Conservation (phyloP, 2,113 vertebrate genomes). For the Pelobates fuscus region DNA sequence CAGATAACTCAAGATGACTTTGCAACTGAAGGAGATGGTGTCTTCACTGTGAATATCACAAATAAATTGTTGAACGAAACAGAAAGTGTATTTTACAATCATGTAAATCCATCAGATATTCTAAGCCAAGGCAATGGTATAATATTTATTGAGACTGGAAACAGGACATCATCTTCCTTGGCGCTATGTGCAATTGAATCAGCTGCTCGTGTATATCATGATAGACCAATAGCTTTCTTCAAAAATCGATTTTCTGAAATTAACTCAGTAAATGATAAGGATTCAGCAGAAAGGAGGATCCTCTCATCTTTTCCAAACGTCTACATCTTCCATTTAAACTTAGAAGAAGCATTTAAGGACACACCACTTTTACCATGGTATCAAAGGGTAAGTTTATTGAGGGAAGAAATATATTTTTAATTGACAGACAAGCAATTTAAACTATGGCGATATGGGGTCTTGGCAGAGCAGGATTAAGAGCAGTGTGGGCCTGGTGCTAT, state of each 20-base stretch:
- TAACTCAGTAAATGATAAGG: conserved; percentile 23
- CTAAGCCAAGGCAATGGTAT: conserved; percentile 52
- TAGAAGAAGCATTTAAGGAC: conserved; percentile 67
- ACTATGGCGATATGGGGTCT: no score
- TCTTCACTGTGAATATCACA: no score
- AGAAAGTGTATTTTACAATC: not conserved
- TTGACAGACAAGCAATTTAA: no score
- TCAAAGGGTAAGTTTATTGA: conserved; percentile 57
- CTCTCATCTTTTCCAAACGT: conserved; percentile 70
- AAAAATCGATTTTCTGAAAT: conserved; percentile 64
- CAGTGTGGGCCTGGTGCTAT: no score
- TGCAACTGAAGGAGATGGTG: no score
- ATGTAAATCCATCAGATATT: conserved; percentile 1
- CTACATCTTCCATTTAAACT: conserved; percentile 69
- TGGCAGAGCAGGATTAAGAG: no score
- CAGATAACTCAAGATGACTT: no score
- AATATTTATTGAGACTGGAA: conserved; percentile 71
- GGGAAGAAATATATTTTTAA: no score
- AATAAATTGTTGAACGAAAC: no score
- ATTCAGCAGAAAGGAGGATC: conserved; percentile 56
- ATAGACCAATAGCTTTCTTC: conserved; percentile 63
- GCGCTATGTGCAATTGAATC: conserved; percentile 73
- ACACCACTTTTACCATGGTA: conserved; percentile 72
- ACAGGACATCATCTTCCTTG: conserved; percentile 56
- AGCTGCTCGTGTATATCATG: conserved; percentile 65